phyloP scores from a whole-genome alignment of 2,113 vertebrate genomes.

The Myiopsitta monachus region DNA sequence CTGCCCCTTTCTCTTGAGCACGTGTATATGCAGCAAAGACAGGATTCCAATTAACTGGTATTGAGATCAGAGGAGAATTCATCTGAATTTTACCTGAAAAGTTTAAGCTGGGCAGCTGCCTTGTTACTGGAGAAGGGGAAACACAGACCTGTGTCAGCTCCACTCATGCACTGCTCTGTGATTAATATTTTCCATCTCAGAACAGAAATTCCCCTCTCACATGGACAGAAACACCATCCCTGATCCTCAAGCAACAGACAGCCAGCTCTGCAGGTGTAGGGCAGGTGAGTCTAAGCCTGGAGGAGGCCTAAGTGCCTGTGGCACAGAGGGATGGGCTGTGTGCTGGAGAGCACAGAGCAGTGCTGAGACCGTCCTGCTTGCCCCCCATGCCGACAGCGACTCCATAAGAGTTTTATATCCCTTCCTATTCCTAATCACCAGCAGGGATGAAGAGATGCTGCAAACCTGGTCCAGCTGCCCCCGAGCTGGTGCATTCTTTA shows the following conservation, averaged over 20 bases:
- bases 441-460: background rate
- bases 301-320: background rate
- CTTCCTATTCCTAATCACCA: slow-evolving; percentile 45
- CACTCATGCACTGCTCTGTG: background rate
- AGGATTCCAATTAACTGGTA: background rate
- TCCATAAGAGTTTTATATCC: slow-evolving; percentile 68
- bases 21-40: background rate
- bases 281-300: background rate
- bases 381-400: slow-evolving; percentile 62
- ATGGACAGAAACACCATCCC: background rate
- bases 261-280: background rate
- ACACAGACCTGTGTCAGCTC: background rate
- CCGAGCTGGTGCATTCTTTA: background rate
- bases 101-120: background rate
- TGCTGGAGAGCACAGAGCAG: background rate
- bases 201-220: background rate
- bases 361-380: slow-evolving; percentile 51
- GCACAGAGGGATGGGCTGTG: background rate
- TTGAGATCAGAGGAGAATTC: background rate
- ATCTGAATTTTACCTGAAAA: background rate
- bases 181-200: background rate
- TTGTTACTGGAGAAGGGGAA: slow-evolving; percentile 2
- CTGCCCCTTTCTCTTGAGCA: background rate
- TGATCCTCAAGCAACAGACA: background rate
- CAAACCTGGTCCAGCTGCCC: background rate